phyloP scores from a whole-genome alignment of 2,797 vertebrate genomes.

The Myoxocephalus aenaeus region DNA sequence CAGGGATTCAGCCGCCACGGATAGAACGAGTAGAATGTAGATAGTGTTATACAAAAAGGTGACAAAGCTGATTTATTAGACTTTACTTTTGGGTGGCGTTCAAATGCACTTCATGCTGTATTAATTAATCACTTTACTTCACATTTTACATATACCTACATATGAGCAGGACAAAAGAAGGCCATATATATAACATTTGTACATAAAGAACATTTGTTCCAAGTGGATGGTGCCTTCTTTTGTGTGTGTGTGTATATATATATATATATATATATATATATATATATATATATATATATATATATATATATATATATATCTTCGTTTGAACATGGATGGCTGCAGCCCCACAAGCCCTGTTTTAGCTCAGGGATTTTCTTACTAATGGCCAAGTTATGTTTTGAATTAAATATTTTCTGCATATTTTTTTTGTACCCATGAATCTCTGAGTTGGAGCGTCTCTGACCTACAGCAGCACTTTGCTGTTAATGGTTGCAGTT shows the following conservation, averaged over 20 bases:
- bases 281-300: too few species aligned
- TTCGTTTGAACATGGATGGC: too few species aligned
- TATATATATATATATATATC: too few species aligned
- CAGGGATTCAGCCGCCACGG: constrained; percentile 13
- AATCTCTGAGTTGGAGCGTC: constrained; percentile 28
- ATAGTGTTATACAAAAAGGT: not conserved
- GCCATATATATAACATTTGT: too few species aligned
- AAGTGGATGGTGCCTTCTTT: too few species aligned
- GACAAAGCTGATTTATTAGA: not conserved
- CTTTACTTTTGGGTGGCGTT: not conserved
- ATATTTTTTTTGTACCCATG: constrained; percentile 19
- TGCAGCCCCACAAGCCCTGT: not conserved
- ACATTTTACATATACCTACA: not conserved
- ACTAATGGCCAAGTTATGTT: constrained; percentile 39
- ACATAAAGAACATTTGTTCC: too few species aligned
- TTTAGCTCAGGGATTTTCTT: constrained; percentile 10
- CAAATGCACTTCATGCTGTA: not conserved
- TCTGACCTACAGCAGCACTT: constrained; percentile 46
- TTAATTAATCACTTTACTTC: not conserved
- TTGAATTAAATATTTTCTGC: constrained; percentile 35
- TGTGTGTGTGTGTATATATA: too few species aligned
- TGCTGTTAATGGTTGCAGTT: constrained; percentile 53
- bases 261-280: too few species aligned
- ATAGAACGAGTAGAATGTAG: not conserved
- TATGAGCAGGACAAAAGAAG: not conserved